Percentiles rank a stretch among this genome's conserved stretches.
These are phyloP conservation scores for Cyanoderma ruficeps DNA, from an alignment of 2,113 vertebrate species.

Conservation along the genomic window DNA sequence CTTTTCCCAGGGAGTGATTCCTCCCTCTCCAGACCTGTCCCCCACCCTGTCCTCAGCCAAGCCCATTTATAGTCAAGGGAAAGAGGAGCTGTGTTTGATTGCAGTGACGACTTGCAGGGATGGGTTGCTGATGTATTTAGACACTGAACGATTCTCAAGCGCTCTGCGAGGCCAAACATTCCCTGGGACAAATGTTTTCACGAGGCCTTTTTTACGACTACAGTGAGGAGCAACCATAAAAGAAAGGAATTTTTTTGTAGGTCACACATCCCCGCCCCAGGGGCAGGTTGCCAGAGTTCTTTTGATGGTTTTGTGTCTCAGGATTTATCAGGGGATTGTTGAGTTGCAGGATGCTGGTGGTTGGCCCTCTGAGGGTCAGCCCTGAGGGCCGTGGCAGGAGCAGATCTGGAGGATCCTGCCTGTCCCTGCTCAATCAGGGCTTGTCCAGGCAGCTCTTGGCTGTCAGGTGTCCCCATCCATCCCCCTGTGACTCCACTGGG, in stretches of 20 bases:
- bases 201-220: background rate
- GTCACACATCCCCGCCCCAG: accelerated
- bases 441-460: background rate
- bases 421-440: background rate
- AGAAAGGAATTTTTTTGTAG: background rate
- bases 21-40: background rate
- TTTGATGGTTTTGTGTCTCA: background rate
- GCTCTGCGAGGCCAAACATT: background rate
- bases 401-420: background rate
- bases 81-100: background rate
- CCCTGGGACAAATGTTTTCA: background rate
- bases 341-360: background rate
- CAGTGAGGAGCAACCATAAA: background rate
- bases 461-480: background rate
- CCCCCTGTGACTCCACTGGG: background rate
- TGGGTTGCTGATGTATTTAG: conserved; percentile 3
- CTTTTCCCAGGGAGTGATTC: background rate
- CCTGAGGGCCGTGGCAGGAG: background rate
- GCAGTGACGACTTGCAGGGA: conserved; percentile 15
- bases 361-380: background rate
- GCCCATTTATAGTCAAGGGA: conserved; percentile 15
- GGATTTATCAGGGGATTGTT: background rate
- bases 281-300: background rate
- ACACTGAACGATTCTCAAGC: background rate
- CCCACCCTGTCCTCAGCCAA: background rate